Evolutionary conservation across 1,140 invertebrate genomes (phyloP), one percentile per base, ranked within the genome.

Genomic region (Chironomus striatipennis): DNA sequence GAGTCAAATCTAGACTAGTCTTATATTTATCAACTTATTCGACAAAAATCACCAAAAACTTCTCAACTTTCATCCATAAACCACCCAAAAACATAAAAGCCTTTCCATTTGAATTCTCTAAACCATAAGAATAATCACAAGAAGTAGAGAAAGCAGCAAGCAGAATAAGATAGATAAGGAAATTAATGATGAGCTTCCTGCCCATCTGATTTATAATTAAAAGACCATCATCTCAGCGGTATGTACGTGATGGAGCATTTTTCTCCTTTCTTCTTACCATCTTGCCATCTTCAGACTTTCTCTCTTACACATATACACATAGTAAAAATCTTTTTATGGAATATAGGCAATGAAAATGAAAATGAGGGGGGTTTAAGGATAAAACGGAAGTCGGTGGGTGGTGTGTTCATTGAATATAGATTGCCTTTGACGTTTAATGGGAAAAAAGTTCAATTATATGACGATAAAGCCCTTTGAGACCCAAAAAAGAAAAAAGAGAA

Each of bases 151-250:
- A 15, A 57, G 47, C 43, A 15, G 2, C 43, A 47, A 47, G 47
- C 5, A 57, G 10, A 57, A 70, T 9, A 18, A 70, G 65, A 70
- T 20, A 70, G 17, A 70, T 21, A 70, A 70, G 65, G 10, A 20
- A 20, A 70, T 70, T 70, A 70, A 70, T 70, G 65, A 70, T 70
- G 65, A 70, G 20, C 65, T 20, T 70, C 65, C 65, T 70, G 65
- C 65, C 20, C 17, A 70, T 20, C 65, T 70, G 65, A 70, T 70
- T 70, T 70, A 70, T 70, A 70, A 70, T 70, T 70, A 70, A 70
- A 70, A 70, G 65, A 70, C 65, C 65, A 70, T 70, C 47, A 57
- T 57, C 47, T 57, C 47, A 57, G 47, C 47, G 47, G 47, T 57
- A 57, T 57, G 47, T 57, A 57, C 47, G 47, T 57, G 47, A 57